Evolutionary conservation across 2,888 invertebrate genomes (phyloP).

Genomic region (Anthophora plumipes): DNA sequence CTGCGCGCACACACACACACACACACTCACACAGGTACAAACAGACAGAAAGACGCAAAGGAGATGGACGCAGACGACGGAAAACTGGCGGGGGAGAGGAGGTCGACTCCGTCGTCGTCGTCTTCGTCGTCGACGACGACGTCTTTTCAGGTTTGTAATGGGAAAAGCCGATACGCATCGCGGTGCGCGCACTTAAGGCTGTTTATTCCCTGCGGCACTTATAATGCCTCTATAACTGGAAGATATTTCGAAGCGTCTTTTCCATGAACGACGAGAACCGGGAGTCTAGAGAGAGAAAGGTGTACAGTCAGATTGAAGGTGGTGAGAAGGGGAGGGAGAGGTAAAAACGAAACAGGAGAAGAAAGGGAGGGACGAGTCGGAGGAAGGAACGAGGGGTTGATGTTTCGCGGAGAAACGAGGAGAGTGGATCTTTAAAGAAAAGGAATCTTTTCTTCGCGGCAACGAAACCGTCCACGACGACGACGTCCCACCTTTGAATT

Average conservation of each 20-base stretch:
- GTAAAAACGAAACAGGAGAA: slow-evolving; percentile 18
- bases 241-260: slow-evolving; percentile 64
- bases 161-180: slow-evolving; percentile 83
- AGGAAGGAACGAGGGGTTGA: background rate
- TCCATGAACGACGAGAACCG: slow-evolving; percentile 29
- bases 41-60: slow-evolving; percentile 18
- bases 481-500: slow-evolving; percentile 60
- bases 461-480: slow-evolving; percentile 51
- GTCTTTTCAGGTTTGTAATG: slow-evolving; percentile 80
- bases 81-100: slow-evolving; percentile 4
- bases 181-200: slow-evolving; percentile 80
- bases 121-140: slow-evolving; percentile 67
- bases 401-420: slow-evolving; percentile 21
- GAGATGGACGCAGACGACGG: slow-evolving; percentile 27
- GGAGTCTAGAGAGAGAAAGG: background rate
- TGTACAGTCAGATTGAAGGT: background rate
- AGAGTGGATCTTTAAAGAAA: slow-evolving; percentile 19
- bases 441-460: slow-evolving; percentile 23
- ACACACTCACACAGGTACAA: too few species aligned
- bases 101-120: slow-evolving; percentile 50
- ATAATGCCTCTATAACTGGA: slow-evolving; percentile 76
- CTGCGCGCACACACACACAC: slow-evolving; percentile 32
- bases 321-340: slow-evolving; percentile 8
- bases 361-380: background rate
- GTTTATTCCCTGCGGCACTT: slow-evolving; percentile 79